Conservation (phyloP, 2,797 vertebrate genomes). For the Sebastolobus altivelis region DNA sequence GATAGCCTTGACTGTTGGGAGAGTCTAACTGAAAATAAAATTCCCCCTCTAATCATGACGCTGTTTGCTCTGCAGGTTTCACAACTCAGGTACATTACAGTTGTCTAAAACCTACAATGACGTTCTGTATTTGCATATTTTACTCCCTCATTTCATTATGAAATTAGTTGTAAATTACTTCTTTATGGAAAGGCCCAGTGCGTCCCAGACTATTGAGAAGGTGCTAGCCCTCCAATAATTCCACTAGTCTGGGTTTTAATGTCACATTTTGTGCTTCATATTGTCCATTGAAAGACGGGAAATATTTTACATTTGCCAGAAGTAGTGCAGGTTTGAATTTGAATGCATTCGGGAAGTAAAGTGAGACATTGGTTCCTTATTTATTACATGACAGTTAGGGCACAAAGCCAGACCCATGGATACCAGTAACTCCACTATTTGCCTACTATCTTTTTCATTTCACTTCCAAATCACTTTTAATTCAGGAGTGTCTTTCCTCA, state of each 20-base stretch:
- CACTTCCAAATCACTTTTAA: constrained; percentile 12
- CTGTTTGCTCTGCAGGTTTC: not conserved
- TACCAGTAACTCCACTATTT: constrained; percentile 16
- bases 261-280: too few species aligned
- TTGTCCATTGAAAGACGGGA: not conserved
- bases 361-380: constrained; percentile 56
- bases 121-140: constrained; percentile 21
- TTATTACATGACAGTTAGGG: constrained; percentile 64
- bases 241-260: not conserved
- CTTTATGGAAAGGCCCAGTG: not conserved
- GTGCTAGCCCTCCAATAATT: not conserved
- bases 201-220: constrained; percentile 5
- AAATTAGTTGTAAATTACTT: not conserved
- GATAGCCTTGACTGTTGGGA: constrained; percentile 30
- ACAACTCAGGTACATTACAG: not conserved
- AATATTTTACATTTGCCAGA: constrained; percentile 1
- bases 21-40: constrained; percentile 11
- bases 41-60: not conserved
- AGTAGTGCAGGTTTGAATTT: constrained; percentile 3
- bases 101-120: not conserved
- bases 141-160: constrained; percentile 3
- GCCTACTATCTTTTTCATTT: constrained; percentile 29
- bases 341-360: constrained; percentile 58
- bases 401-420: not conserved
- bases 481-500: constrained; percentile 10